These are phyloP conservation scores for Chrysogorgia sp. DNA, from an alignment of 92 coral and sea anemone species.

Conservation along the genomic window DNA sequence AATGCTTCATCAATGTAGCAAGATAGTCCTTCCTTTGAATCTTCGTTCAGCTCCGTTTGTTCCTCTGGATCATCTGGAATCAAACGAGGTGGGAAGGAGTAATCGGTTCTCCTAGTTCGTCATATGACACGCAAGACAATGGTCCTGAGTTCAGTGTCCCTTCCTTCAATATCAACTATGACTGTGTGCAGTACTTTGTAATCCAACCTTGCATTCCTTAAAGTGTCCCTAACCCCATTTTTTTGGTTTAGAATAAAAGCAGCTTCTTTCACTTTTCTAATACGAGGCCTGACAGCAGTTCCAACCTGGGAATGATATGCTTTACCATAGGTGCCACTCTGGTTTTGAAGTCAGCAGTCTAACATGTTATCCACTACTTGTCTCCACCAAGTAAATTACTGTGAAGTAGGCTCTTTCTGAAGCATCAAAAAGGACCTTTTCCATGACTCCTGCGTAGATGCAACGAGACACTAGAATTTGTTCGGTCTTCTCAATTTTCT, in stretches of 20 bases:
- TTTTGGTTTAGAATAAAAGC: not conserved
- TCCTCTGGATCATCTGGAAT: not conserved
- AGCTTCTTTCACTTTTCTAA: not conserved
- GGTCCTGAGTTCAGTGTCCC: slow-evolving; percentile 34
- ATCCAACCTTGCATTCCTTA: slow-evolving; percentile 34
- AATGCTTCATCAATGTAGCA: slow-evolving; percentile 13
- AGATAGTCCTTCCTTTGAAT: not conserved
- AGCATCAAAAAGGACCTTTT: no score
- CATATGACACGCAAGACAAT: slow-evolving; percentile 24
- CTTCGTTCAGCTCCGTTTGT: no score
- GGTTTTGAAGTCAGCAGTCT: not conserved
- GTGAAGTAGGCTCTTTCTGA: no score
- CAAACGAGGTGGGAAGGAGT: no score
- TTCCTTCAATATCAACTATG: slow-evolving; percentile 35
- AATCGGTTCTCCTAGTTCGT: no score
- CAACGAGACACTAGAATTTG: no score
- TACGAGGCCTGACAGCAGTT: not conserved
- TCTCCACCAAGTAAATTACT: no score
- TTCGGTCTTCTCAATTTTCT: no score
- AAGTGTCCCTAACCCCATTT: slow-evolving; percentile 54
- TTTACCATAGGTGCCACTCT: no score
- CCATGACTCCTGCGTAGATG: no score
- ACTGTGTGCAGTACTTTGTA: slow-evolving; percentile 27
- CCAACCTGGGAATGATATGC: slow-evolving; percentile 10
- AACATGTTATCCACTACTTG: no score